phyloP scores from a whole-genome alignment of 2,888 invertebrate species.

The Subacronicta megacephala region DNA sequence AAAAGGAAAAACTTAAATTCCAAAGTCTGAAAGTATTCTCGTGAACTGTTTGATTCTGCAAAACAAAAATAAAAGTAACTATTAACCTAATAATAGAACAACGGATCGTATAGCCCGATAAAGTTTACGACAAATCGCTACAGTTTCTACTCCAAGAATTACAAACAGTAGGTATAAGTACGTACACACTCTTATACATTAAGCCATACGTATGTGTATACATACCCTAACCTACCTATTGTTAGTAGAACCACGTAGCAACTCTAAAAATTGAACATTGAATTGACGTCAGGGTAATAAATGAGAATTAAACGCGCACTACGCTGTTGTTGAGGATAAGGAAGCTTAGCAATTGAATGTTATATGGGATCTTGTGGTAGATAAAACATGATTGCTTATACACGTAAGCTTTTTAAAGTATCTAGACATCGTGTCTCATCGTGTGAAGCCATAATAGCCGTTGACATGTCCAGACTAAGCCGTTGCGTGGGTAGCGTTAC shows the following conservation, averaged over 20 bases:
- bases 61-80: slow-evolving; percentile 15
- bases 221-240: slow-evolving; percentile 8
- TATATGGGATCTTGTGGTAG: slow-evolving; percentile 2
- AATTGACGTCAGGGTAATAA: slow-evolving; percentile 44
- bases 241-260: slow-evolving; percentile 38
- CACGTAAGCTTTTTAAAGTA: not conserved
- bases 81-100: slow-evolving; percentile 6
- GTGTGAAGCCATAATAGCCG: not conserved
- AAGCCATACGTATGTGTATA: not conserved
- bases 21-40: slow-evolving; percentile 5
- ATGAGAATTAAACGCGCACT: slow-evolving; percentile 20
- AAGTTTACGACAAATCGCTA: slow-evolving; percentile 24
- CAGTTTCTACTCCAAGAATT: slow-evolving; percentile 15
- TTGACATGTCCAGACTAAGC: not conserved
- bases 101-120: slow-evolving; percentile 19
- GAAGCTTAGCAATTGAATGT: not conserved
- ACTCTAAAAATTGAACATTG: slow-evolving; percentile 43
- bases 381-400: slow-evolving; percentile 1
- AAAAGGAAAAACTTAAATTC: no score
- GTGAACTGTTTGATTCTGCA: slow-evolving; percentile 12
- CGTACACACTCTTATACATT: not conserved
- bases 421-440: not conserved
- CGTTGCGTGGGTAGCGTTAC: slow-evolving; percentile 17
- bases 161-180: slow-evolving; percentile 3
- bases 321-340: not conserved